phyloP scores from a whole-genome alignment of 2,888 invertebrate genomes.

The Chrysolina oricalcia region DNA sequence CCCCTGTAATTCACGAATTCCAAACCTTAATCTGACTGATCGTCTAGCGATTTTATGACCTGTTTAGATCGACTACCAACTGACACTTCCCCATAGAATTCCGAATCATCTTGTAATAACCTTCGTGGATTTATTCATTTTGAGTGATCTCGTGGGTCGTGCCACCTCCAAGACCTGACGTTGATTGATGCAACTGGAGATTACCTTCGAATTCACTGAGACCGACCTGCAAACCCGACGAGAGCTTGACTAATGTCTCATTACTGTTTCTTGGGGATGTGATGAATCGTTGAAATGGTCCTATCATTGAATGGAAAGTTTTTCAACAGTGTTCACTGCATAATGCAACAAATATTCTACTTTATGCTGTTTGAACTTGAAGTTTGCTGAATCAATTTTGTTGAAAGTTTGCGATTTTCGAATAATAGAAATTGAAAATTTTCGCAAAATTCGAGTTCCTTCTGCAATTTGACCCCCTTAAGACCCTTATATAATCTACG shows the following conservation, averaged over 20 bases:
- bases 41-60: not conserved
- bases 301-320: not conserved
- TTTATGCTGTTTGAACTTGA: no score
- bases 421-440: no score
- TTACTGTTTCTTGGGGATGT: slow-evolving; percentile 39
- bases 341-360: not conserved
- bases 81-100: not conserved
- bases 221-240: slow-evolving; percentile 43
- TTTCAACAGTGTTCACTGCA: not conserved
- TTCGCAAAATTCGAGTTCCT: no score
- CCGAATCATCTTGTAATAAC: slow-evolving; percentile 15
- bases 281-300: slow-evolving; percentile 26
- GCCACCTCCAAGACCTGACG: slow-evolving; percentile 45
- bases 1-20: not conserved
- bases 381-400: no score
- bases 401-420: no score
- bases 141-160: slow-evolving; percentile 31
- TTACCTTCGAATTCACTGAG: slow-evolving; percentile 56
- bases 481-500: no score
- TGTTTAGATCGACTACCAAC: not conserved
- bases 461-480: no score
- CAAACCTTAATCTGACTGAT: not conserved
- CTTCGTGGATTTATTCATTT: slow-evolving; percentile 37
- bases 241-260: slow-evolving; percentile 46
- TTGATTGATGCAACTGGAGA: slow-evolving; percentile 59